A percentile compares a stretch with the other conserved stretches of the same genome.
Conservation (phyloP, 1,140 invertebrate species). For the Drosophila murphyi region DNA sequence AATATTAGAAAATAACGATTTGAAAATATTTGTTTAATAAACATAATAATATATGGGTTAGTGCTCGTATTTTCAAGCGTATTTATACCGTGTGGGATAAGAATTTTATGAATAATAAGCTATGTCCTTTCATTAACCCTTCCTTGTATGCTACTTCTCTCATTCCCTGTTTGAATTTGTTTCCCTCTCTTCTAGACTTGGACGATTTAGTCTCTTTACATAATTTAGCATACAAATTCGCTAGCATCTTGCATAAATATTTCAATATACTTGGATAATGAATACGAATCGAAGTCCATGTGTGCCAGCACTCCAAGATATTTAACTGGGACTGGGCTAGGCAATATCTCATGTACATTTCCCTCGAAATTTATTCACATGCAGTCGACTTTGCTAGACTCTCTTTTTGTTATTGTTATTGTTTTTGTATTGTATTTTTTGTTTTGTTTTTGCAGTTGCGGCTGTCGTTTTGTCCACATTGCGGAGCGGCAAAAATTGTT, state of each 20-base stretch:
- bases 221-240: slow-evolving; percentile 38
- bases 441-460: slow-evolving; percentile 38
- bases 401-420: slow-evolving; percentile 35
- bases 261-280: slow-evolving; percentile 31
- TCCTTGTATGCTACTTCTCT: too few relatives aligned
- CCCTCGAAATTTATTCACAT: slow-evolving; percentile 74
- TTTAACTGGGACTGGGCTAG: slow-evolving; percentile 17
- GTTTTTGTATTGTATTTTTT: slow-evolving; percentile 40
- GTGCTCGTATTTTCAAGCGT: too few relatives aligned
- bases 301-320: not conserved
- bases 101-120: too few relatives aligned
- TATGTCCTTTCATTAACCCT: too few relatives aligned
- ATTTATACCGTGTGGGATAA: too few relatives aligned
- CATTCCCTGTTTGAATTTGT: too few relatives aligned
- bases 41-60: slow-evolving; percentile 2
- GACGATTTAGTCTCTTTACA: slow-evolving; percentile 11
- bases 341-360: slow-evolving; percentile 76
- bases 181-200: too few relatives aligned
- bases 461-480: slow-evolving; percentile 59
- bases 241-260: slow-evolving; percentile 38
- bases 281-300: not conserved
- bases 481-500: slow-evolving; percentile 62
- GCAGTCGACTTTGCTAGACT: slow-evolving; percentile 50
- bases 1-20: too few relatives aligned
- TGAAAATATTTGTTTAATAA: not conserved